phyloP scores from a whole-genome alignment of 1,140 invertebrate species.

The Neuroterus valhalla region DNA sequence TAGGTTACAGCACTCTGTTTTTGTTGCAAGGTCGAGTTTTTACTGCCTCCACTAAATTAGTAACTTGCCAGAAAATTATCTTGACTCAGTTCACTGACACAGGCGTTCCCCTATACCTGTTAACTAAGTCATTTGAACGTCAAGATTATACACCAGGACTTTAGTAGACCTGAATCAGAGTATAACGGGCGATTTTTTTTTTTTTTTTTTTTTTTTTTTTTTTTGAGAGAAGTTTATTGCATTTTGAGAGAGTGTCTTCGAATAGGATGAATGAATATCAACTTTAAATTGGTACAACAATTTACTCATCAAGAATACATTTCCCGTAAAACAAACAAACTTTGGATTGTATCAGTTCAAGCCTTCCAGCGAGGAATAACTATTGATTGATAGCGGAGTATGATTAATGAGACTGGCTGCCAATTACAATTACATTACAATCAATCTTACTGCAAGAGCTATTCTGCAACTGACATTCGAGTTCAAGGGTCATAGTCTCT shows the following conservation, averaged over 20 bases:
- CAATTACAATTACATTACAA: slow-evolving; percentile 53
- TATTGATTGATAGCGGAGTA: slow-evolving; percentile 49
- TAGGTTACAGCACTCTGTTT: too few species aligned
- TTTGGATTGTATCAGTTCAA: neutral
- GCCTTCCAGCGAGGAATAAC: slow-evolving; percentile 4
- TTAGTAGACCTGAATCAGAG: neutral
- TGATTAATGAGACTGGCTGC: slow-evolving; percentile 53
- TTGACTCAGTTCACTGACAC: slow-evolving; percentile 23
- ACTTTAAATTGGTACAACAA: too few species aligned
- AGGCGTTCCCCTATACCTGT: neutral
- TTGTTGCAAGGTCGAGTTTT: slow-evolving; percentile 54
- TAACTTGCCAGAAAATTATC: slow-evolving; percentile 14
- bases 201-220: neutral
- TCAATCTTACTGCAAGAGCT: slow-evolving; percentile 49
- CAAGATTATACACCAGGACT: neutral
- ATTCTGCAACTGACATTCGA: slow-evolving; percentile 5
- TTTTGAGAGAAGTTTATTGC: too few species aligned
- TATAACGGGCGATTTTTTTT: neutral
- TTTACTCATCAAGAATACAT: too few species aligned
- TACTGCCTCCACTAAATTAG: slow-evolving; percentile 31
- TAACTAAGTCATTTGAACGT: neutral
- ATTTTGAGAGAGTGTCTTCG: too few species aligned
- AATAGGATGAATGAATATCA: too few species aligned
- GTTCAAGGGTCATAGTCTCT: slow-evolving; percentile 45
- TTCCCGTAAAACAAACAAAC: too few species aligned